Conservation (phyloP, 2,888 invertebrate genomes). For the Andrena marginata region DNA sequence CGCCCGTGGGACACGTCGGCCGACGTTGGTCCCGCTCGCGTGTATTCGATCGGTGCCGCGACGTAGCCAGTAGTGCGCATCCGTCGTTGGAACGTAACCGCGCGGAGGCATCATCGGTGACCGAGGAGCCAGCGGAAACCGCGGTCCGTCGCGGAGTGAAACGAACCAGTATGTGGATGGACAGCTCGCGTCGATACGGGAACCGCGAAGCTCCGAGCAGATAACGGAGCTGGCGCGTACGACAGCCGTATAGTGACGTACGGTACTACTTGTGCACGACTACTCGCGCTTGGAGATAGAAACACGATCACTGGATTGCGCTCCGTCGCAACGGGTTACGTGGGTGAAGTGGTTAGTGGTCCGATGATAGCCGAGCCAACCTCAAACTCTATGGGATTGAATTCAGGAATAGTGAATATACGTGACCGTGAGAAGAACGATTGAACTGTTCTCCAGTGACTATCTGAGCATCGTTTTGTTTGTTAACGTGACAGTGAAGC, state of each 20-base stretch:
- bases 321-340: slow-evolving; percentile 45
- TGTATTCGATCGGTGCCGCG: slow-evolving; percentile 2
- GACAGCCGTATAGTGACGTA: slow-evolving; percentile 45
- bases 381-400: slow-evolving; percentile 23
- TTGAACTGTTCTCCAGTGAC: slow-evolving; percentile 18
- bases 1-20: slow-evolving; percentile 21
- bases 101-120: neutral
- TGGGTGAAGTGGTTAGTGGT: slow-evolving; percentile 73
- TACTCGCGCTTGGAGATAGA: neutral
- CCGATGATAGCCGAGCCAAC: slow-evolving; percentile 14
- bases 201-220: slow-evolving; percentile 32
- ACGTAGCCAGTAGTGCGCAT: slow-evolving; percentile 15
- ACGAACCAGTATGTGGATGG: slow-evolving; percentile 59
- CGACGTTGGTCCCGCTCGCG: slow-evolving; percentile 2
- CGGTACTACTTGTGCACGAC: slow-evolving; percentile 9
- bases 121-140: slow-evolving; percentile 1
- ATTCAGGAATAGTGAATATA: slow-evolving; percentile 13
- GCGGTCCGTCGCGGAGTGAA: slow-evolving; percentile 43
- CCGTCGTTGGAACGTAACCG: slow-evolving; percentile 15
- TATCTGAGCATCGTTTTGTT: neutral
- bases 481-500: slow-evolving; percentile 12
- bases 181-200: slow-evolving; percentile 34
- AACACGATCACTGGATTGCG: slow-evolving; percentile 8
- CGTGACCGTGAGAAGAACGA: slow-evolving; percentile 19
- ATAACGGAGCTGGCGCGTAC: slow-evolving; percentile 72